Evolutionary conservation across 2,888 invertebrate species (phyloP).

Genomic region (Lottia scabra): DNA sequence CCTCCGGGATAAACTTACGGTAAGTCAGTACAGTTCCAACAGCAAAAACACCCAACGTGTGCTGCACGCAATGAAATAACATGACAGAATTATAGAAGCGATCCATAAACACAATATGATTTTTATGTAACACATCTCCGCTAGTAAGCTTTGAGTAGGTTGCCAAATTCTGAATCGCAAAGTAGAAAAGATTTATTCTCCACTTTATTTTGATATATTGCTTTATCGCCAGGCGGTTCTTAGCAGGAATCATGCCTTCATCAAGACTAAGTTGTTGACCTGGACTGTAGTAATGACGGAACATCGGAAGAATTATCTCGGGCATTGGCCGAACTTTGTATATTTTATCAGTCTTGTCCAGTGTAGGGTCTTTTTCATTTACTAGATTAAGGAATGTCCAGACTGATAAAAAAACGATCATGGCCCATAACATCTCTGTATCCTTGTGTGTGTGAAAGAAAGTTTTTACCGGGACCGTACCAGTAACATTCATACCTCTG

Average conservation of each 20-base stretch:
- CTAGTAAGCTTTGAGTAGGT: slow-evolving; percentile 10
- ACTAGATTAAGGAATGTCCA: slow-evolving; percentile 25
- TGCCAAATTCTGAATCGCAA: slow-evolving; percentile 22
- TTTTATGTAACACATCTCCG: slow-evolving; percentile 13
- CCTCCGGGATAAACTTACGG: background rate
- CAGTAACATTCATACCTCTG: slow-evolving; percentile 25
- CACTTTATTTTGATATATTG: slow-evolving; percentile 26
- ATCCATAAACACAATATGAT: slow-evolving; percentile 17
- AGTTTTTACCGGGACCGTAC: slow-evolving; percentile 15
- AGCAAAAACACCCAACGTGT: background rate
- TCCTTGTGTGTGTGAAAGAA: slow-evolving; percentile 24
- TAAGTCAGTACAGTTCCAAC: background rate
- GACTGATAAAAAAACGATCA: slow-evolving; percentile 25
- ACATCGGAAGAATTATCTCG: slow-evolving; percentile 19
- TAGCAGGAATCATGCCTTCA: slow-evolving; percentile 26
- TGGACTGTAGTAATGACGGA: slow-evolving; percentile 20
- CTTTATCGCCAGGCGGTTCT: slow-evolving; percentile 20
- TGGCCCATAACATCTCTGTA: slow-evolving; percentile 24
- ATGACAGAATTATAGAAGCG: slow-evolving; percentile 20
- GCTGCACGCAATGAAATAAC: slow-evolving; percentile 16
- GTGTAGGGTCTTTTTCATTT: slow-evolving; percentile 22
- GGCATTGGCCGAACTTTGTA: slow-evolving; percentile 28
- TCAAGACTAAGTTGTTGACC: slow-evolving; percentile 21
- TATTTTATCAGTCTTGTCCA: slow-evolving; percentile 25
- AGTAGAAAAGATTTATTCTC: slow-evolving; percentile 24